Conservation (phyloP, 2,888 invertebrate genomes). For the Timandra comae region DNA sequence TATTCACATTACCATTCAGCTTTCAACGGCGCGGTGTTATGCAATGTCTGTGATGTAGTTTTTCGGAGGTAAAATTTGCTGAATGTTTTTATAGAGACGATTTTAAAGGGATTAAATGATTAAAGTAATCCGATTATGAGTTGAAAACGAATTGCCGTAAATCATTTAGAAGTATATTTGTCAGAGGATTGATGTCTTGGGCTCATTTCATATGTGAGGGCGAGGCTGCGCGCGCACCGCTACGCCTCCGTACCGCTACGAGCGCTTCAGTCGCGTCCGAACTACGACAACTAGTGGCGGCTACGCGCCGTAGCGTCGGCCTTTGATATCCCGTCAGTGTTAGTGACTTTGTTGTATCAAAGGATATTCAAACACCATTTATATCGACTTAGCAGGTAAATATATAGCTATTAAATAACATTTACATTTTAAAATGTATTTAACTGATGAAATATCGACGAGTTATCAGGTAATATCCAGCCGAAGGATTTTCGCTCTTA, state of each 20-base stretch:
- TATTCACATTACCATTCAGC: too few species aligned
- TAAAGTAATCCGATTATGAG: too few species aligned
- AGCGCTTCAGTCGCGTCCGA: constrained; percentile 55
- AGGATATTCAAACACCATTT: constrained; percentile 16
- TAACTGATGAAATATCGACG: constrained; percentile 16
- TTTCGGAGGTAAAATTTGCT: too few species aligned
- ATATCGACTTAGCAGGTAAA: too few species aligned
- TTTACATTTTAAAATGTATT: too few species aligned
- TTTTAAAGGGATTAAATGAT: too few species aligned
- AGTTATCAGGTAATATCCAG: constrained; percentile 9
- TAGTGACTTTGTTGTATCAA: constrained; percentile 41
- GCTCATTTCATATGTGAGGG: constrained; percentile 64
- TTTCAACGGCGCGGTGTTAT: too few species aligned
- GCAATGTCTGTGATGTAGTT: too few species aligned
- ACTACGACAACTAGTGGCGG: constrained; percentile 46
- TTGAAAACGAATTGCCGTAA: constrained; percentile 47
- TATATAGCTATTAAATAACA: too few species aligned
- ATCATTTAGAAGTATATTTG: constrained; percentile 52
- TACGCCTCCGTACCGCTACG: constrained; percentile 52
- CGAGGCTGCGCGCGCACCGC: constrained; percentile 70
- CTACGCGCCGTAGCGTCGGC: constrained; percentile 60
- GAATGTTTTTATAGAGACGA: too few species aligned
- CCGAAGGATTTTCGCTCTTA: constrained; percentile 18
- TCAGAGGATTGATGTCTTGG: constrained; percentile 67
- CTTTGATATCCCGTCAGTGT: constrained; percentile 38